A percentile compares a stretch with the other conserved stretches of the same genome.
These are phyloP conservation scores for Gambelia wislizenii DNA, from an alignment of 2,797 vertebrate genomes.

Conservation along the genomic window DNA sequence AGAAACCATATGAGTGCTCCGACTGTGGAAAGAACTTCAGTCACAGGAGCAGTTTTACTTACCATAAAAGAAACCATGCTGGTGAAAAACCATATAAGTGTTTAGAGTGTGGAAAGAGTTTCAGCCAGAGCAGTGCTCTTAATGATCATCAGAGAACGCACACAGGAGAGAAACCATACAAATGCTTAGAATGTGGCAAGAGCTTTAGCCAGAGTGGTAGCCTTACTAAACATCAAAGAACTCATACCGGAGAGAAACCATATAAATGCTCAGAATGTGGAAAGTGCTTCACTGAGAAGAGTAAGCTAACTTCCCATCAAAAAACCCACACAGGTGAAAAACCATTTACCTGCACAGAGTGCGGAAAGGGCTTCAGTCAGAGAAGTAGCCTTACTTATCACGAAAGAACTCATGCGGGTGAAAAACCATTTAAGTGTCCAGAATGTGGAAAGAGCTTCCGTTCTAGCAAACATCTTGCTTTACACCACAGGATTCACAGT, in stretches of 20 bases:
- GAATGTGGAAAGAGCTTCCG: background rate
- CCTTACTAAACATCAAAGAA: background rate
- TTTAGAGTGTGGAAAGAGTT: constrained; percentile 33
- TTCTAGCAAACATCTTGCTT: background rate
- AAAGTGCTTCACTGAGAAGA: background rate
- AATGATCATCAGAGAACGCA: background rate
- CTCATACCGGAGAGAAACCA: background rate
- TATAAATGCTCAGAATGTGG: background rate
- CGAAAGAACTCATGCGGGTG: background rate
- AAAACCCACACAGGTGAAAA: background rate
- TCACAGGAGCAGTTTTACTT: background rate
- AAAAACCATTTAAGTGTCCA: background rate
- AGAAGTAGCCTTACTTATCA: background rate
- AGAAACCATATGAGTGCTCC: background rate
- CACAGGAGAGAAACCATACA: background rate
- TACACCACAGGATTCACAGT: background rate
- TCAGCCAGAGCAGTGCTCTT: background rate
- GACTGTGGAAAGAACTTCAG: background rate
- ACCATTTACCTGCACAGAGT: background rate
- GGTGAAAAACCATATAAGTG: background rate
- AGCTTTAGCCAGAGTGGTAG: background rate
- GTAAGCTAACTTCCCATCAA: background rate
- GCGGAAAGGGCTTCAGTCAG: background rate
- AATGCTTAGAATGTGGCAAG: background rate
- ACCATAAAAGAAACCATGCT: background rate